Evolutionary conservation across 2,888 invertebrate species (phyloP), one percentile per base, ranked within the genome.

Genomic region (Meandrusa payeni): DNA sequence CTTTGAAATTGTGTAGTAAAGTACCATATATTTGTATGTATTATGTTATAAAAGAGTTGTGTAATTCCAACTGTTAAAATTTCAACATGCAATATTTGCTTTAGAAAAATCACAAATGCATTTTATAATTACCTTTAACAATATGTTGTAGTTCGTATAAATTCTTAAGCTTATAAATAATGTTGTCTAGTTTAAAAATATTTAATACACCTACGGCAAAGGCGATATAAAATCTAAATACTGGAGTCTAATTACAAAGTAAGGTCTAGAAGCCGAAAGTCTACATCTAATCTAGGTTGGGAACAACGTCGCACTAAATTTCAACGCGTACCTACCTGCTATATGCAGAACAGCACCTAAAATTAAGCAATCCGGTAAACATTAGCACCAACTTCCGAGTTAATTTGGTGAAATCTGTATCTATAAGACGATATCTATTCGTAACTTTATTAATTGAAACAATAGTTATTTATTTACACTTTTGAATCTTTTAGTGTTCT

Each of bases 1-100:
- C 58, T 61, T 64, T 67, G 66, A 56, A 57, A 62, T 53, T 64
- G 68, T 67, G 67, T 68, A 67, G 61, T 60, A 43, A 47, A 43
- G 43, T 24, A 23, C 7, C 11, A 20, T 31, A 22, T 20, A 28
- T 15, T 15, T 15, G 2, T 15, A 3, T 15, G 2, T 15, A 15
- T 15, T 15, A 15, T 15, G 15, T 15, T 4, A n/a, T n/a, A n/a
- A n/a, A n/a, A n/a, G n/a, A n/a, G n/a, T n/a, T n/a, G n/a, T n/a
- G n/a, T n/a, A n/a, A n/a, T n/a, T n/a, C n/a, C n/a, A n/a, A n/a
- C n/a, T n/a, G n/a, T n/a, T n/a, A n/a, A n/a, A n/a, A n/a, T n/a
- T n/a, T n/a, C n/a, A n/a, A 3, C 4, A 3, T 15, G 15, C 15
- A 28, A 28, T 11, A 38, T 24, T 7, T 12, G 11, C 17, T 4